Conservation (phyloP, 2,797 vertebrate genomes). For the Craterocephalus amniculus region DNA sequence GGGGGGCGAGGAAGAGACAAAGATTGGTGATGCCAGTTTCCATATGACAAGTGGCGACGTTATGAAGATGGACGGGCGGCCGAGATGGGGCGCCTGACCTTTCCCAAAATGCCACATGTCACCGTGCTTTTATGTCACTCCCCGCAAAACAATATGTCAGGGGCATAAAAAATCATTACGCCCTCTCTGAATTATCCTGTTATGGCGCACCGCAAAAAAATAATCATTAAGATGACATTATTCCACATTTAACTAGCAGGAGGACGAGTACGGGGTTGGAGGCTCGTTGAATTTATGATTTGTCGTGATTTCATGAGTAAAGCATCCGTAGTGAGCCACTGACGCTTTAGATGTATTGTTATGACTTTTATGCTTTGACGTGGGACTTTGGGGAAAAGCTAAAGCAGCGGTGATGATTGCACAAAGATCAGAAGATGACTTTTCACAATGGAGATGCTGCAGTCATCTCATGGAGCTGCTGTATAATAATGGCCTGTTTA, state of each 20-base stretch:
- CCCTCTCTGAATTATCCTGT: slow-evolving; percentile 89
- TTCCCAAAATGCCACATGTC: slow-evolving; percentile 99
- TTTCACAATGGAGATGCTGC: slow-evolving; percentile 37
- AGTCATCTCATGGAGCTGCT: slow-evolving; percentile 27
- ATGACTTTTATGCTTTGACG: slow-evolving; percentile 65
- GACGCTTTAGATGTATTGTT: slow-evolving; percentile 65
- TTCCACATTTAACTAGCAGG: slow-evolving; percentile 84
- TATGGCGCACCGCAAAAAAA: slow-evolving; percentile 86
- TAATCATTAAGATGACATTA: slow-evolving; percentile 91
- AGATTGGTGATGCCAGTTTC: slow-evolving; percentile 87
- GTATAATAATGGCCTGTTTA: slow-evolving; percentile 48
- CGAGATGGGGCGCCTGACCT: slow-evolving; percentile 93
- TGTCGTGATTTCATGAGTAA: slow-evolving; percentile 68
- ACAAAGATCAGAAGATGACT: slow-evolving; percentile 41
- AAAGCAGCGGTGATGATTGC: slow-evolving; percentile 55
- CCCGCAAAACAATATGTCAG: slow-evolving; percentile 96
- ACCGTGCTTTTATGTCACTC: slow-evolving; percentile 99
- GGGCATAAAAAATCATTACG: slow-evolving; percentile 98
- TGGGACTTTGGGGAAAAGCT: slow-evolving; percentile 59
- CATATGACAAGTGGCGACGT: slow-evolving; percentile 87
- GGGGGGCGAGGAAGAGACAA: slow-evolving; percentile 70
- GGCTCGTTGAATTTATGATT: slow-evolving; percentile 73
- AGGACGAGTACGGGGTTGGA: slow-evolving; percentile 14
- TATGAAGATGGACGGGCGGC: slow-evolving; percentile 88
- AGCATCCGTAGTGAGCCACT: slow-evolving; percentile 37